Evolutionary conservation across 2,888 invertebrate species (phyloP), one percentile per base, ranked within the genome.

Genomic region (Phrixothrix hirtus): DNA sequence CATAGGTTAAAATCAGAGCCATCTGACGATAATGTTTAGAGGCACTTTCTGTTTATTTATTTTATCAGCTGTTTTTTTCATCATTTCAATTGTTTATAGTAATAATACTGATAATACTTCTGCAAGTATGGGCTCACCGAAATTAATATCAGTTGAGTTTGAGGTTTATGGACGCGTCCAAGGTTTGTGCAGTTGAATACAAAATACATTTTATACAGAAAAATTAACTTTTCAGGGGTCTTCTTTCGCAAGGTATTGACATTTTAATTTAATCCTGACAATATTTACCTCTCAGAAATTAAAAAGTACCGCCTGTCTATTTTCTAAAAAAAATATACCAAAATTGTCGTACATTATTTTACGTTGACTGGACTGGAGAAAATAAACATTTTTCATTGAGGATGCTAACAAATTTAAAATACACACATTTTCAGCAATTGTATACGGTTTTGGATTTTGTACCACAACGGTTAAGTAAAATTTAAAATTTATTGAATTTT

Each of bases 91-190:
- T 31, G 14, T 36, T 31, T 1, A 13, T n/a, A n/a, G n/a, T 31
- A 38, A 38, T n/a, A 13, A 21, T 21, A 21, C 21, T 5, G 21
- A 10, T 10, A 16, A 14, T n/a, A n/a, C n/a, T 14, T 10, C 29
- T 37, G 13, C 11, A 15, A 32, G 36, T 21, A 59, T 59, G 57
- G 36, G 55, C 26, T 25, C 15, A 14, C 48, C 39, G 36, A 68
- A 64, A 55, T 35, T 72, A 32, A 11, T 70, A 26, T 61, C 72
- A 0, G 66, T 75, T 1, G 81, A 84, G 69, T 84, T 83, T 65
- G 84, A 84, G 74, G 79, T 84, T 25, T 83, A 74, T 64, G 84
- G 84, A 30, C 69, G 73, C 56, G 84, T 84, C 1, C 84, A 84
- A 77, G 83, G 83, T 61, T 79, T 79, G 45, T 78, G 69, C 58